Evolutionary conservation across 2,113 vertebrate genomes (phyloP).

Genomic region (Copsychus sechellarum): DNA sequence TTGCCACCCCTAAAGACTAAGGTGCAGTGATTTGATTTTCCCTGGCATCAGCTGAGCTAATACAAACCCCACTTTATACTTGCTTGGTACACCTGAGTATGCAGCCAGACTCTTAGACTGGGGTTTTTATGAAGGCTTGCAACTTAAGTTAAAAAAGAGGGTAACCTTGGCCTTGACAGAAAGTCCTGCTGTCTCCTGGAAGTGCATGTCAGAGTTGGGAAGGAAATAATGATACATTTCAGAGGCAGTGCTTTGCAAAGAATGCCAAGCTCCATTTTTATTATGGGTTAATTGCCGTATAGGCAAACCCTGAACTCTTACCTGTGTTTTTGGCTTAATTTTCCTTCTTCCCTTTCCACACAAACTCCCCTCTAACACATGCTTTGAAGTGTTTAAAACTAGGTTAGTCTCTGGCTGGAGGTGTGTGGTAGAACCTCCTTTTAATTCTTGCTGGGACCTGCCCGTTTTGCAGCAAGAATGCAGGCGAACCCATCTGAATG

Average conservation of each 20-base stretch:
- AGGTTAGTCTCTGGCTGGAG: constrained; percentile 62
- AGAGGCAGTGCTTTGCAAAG: background rate
- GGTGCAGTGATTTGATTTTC: background rate
- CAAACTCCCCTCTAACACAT: constrained; percentile 18
- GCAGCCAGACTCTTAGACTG: background rate
- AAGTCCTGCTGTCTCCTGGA: background rate
- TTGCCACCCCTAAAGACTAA: background rate
- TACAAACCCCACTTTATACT: background rate
- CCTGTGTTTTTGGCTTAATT: constrained; percentile 54
- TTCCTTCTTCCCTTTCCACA: constrained; percentile 32
- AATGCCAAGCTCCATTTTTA: background rate
- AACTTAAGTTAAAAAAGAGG: background rate
- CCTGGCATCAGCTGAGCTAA: background rate
- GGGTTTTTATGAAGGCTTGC: background rate
- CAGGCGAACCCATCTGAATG: constrained; percentile 41
- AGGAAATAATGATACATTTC: background rate
- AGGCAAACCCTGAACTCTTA: constrained; percentile 49
- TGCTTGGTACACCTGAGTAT: background rate
- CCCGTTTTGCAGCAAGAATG: constrained; percentile 68
- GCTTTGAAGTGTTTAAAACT: constrained; percentile 63
- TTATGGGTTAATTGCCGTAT: background rate
- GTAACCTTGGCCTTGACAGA: background rate
- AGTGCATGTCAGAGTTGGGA: background rate
- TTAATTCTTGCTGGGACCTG: constrained; percentile 66
- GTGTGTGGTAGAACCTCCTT: constrained; percentile 65